phyloP scores from a whole-genome alignment of 2,797 vertebrate genomes.

The Rhabdomys pumilio region DNA sequence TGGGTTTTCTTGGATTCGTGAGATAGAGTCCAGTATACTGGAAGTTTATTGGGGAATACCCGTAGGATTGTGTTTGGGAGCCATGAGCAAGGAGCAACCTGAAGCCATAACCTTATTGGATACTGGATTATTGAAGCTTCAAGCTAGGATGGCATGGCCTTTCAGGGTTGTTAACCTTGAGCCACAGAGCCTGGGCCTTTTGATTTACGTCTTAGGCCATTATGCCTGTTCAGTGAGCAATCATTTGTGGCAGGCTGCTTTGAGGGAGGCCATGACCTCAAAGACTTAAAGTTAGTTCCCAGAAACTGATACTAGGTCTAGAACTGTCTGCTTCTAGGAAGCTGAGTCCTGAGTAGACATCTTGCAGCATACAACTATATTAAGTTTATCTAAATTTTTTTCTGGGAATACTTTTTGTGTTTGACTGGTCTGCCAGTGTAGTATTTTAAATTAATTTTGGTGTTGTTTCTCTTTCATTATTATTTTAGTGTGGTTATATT shows the following conservation, averaged over 20 bases:
- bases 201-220: not conserved
- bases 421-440: not conserved
- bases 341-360: not conserved
- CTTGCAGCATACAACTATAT: not conserved
- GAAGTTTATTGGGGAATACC: not conserved
- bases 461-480: not conserved
- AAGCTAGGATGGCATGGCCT: not conserved
- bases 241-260: not conserved
- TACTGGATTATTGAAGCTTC: not conserved
- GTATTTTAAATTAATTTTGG: not conserved
- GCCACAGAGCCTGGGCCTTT: not conserved
- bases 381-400: not conserved
- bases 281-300: not conserved
- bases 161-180: not conserved
- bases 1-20: constrained; percentile 23
- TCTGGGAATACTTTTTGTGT: not conserved
- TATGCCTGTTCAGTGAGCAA: not conserved
- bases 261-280: not conserved
- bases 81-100: not conserved
- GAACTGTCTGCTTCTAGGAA: not conserved
- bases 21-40: constrained; percentile 22
- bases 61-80: not conserved
- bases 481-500: not conserved
- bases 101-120: not conserved
- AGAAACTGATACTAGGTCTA: not conserved